Percentiles rank a stretch among this genome's conserved stretches.
Evolutionary conservation across 2,888 invertebrate species (phyloP).

Genomic region (Minunthozetes semirufus): DNA sequence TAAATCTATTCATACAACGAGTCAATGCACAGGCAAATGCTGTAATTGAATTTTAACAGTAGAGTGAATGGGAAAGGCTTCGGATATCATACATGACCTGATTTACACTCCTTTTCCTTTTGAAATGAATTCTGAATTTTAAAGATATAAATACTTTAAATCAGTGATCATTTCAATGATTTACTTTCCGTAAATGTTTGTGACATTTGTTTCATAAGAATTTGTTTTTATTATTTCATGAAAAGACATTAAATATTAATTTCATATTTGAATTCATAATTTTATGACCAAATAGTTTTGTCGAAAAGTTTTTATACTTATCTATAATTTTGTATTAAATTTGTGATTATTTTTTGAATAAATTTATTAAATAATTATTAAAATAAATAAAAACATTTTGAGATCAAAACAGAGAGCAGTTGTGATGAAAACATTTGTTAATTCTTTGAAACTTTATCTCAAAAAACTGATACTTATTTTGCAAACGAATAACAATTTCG

Average conservation of each 20-base stretch:
- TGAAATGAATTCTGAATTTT: background rate
- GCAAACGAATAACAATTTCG: background rate
- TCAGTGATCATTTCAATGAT: background rate
- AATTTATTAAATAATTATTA: no score
- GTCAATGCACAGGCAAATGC: background rate
- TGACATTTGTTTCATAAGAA: background rate
- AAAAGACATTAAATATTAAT: background rate
- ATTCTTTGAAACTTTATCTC: background rate
- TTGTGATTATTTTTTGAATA: background rate
- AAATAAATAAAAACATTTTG: background rate
- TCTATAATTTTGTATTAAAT: background rate
- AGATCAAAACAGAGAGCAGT: no score
- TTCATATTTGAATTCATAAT: background rate
- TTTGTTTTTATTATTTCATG: background rate
- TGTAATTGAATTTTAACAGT: background rate
- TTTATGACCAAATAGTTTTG: background rate
- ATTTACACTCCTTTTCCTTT: background rate
- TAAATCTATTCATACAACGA: background rate
- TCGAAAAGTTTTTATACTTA: background rate
- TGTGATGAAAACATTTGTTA: conserved; percentile 5
- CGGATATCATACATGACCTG: background rate
- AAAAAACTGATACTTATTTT: conserved; percentile 1
- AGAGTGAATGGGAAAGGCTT: background rate
- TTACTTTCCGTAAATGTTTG: background rate
- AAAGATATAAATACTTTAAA: background rate